A percentile compares a stretch with the other conserved stretches of the same genome.
Evolutionary conservation across 2,797 vertebrate genomes (phyloP).

Genomic region (Enteromius radiatus): DNA sequence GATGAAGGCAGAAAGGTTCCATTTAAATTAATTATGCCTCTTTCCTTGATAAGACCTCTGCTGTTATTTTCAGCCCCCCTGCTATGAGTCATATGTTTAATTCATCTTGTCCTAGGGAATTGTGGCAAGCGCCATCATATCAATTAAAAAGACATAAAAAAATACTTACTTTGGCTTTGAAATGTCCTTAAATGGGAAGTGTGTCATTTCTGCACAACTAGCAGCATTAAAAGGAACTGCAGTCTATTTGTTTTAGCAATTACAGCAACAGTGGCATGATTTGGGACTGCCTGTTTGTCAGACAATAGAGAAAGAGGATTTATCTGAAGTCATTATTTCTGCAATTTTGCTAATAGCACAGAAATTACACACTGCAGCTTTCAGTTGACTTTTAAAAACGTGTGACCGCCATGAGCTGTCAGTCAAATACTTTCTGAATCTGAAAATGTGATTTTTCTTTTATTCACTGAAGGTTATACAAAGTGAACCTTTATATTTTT

Average conservation of each 20-base stretch:
- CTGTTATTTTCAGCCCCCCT: conserved; percentile 13
- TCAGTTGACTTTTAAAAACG: neutral
- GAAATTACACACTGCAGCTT: neutral
- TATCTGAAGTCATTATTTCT: neutral
- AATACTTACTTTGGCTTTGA: neutral
- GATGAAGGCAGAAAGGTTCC: conserved; percentile 60
- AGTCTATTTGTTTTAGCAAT: neutral
- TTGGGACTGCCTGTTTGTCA: neutral
- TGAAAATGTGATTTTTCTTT: neutral
- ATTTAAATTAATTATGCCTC: conserved; percentile 72
- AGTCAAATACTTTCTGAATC: neutral
- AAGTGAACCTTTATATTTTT: neutral
- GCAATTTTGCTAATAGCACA: neutral
- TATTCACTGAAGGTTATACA: neutral
- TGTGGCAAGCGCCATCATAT: conserved; percentile 4
- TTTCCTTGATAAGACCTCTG: conserved; percentile 64
- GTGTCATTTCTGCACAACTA: neutral
- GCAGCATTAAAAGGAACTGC: neutral
- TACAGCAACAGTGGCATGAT: neutral
- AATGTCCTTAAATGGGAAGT: neutral
- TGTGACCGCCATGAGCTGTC: neutral
- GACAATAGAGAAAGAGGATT: neutral
- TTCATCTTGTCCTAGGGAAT: conserved; percentile 14
- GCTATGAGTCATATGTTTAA: conserved; percentile 29
- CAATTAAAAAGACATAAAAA: conserved; percentile 33